phyloP scores from a whole-genome alignment of 2,113 vertebrate species.

The Nothocercus julius region DNA sequence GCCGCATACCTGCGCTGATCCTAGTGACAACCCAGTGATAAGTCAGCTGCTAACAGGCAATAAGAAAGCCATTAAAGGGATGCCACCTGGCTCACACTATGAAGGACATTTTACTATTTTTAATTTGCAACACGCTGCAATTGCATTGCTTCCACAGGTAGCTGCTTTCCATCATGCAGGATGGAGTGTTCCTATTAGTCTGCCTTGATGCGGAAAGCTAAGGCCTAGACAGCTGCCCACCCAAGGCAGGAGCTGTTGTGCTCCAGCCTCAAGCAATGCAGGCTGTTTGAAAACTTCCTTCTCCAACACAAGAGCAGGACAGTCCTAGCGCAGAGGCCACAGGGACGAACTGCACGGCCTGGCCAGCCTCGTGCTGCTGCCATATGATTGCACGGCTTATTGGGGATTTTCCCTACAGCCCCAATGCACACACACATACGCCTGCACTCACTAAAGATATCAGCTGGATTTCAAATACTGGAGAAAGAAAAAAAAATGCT shows the following conservation, averaged over 20 bases:
- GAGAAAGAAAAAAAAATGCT: background rate
- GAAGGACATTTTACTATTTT: background rate
- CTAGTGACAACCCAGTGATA: background rate
- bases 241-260: background rate
- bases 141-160: background rate
- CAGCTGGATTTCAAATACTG: background rate
- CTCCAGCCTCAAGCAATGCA: background rate
- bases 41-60: background rate
- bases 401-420: background rate
- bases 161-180: background rate
- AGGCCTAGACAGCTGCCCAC: background rate
- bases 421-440: accelerated
- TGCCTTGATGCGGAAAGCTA: background rate
- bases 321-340: accelerated
- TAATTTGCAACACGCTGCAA: accelerated
- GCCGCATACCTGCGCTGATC: background rate
- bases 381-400: background rate
- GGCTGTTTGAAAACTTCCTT: constrained; percentile 36
- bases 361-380: background rate
- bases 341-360: background rate
- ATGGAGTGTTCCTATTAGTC: background rate
- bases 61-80: background rate
- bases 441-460: background rate
- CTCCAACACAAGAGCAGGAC: background rate
- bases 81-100: background rate